Base-by-base conservation (phyloP, 2,888 invertebrate species). In the Serripes groenlandicus region DNA sequence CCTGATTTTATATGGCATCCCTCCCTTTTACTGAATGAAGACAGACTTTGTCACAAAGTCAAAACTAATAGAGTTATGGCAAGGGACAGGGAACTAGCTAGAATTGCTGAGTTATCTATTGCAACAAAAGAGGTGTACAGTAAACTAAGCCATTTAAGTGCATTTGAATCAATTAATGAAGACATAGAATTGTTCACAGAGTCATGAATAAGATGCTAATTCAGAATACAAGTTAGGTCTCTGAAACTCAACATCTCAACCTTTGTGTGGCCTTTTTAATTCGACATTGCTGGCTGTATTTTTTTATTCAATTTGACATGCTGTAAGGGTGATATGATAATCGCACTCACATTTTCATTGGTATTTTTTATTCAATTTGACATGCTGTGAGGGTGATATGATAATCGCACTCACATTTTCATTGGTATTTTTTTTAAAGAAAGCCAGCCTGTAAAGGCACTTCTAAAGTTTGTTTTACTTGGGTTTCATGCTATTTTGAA, bases 1-100 rank as follows among this genome's bases (percentile, higher is more conserved):
- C 85, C 81, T 15, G 87, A 87, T 49, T 85, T 87, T 82, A 83
- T 80, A 18, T 87, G 81, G 83, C 81, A 87, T 77, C 85, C 85
- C 18, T n/a, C 42, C 21, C 68, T 81, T 5, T 60, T 85, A 21
- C 77, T 81, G 0, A 87, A 85, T 64, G 75, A 81, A 35, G 85
- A 83, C 23, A 66, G 83, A 30, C 34, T 87, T 5, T 85, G 87
- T 37, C 74, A 81, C 54, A 34, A 18, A 32, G 85, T 83, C 28
- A 52, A 75, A 23, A 85, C 83, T 35, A 60, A 64, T 30, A 83
- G 77, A 69, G 81, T 75, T 52, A 30, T 3, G 15, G 76, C 72
- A 11, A 69, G 87, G 49, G 15, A 32, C 15, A 26, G 66, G 26
- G 85, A 87, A 37, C 37, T 77, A 21, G 23, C 11, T 23, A 58